Base-by-base conservation (phyloP, 53 echinoderm and acorn worm species). In the Mesocentrotus franciscanus region DNA sequence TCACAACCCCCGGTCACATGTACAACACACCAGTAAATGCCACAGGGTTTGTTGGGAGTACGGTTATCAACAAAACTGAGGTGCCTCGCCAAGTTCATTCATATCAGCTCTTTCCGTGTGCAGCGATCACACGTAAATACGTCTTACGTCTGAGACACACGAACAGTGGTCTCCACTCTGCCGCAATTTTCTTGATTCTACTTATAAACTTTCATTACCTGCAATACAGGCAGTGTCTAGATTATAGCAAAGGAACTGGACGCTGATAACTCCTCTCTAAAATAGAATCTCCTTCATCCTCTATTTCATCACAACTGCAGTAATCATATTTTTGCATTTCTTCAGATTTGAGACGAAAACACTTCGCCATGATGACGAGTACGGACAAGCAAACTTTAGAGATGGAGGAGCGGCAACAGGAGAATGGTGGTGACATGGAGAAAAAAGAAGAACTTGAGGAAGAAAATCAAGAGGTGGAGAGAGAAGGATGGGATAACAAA, bases 401-500 rank as follows among this genome's bases (percentile, higher is more conserved):
- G 36, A 93, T 93, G 93, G 58, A 59, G 83, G 93, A 93, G 83
- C 49, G 87, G 58, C 87, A 12, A 5, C 87, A 87, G n/a, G 58
- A 58, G 58, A 85, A 55, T 24, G 87, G 87, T 27, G 87, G 29
- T 87, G 87, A 87, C n/a, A 18, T 56, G 59, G 58, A 92, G 92
- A 74, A 92, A 26, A 68, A 39, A 39, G 87, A 87, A 66, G 30
- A 61, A 55, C 13, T 32, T 55, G 70, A 68, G 70, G 87, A 70
- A 0, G 95, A 87, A 17, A 66, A 68, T 10, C 14, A 8, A n/a
- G 95, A 97, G 68, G 94, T 91, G 32, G 96, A 96, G 12, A 95
- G 97, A 61, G 96, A 95, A 91, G 97, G 97, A 83, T 97, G 97
- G 97, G 97, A 94, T 56, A 97, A 97, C 94, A 97, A 97, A 93